A percentile compares a stretch with the other conserved stretches of the same genome.
These are phyloP conservation scores for Mixornis gularis DNA, from an alignment of 2,113 vertebrate genomes.

Conservation along the genomic window DNA sequence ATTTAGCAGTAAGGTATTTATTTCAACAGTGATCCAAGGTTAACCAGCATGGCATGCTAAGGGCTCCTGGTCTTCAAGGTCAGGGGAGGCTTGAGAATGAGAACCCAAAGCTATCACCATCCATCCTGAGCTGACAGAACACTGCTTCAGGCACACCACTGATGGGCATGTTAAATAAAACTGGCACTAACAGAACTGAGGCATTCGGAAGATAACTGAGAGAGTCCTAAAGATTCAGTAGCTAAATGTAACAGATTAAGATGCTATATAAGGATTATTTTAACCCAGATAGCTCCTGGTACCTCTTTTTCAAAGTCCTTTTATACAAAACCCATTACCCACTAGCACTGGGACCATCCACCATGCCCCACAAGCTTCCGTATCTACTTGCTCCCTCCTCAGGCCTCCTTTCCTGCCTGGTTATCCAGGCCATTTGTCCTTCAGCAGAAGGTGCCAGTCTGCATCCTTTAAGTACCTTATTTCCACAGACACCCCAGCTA, in stretches of 20 bases:
- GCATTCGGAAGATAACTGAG: neutral
- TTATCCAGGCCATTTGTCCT: neutral
- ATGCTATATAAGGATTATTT: neutral
- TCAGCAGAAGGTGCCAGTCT: neutral
- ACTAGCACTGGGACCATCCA: neutral
- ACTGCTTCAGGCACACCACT: neutral
- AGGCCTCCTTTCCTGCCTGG: neutral
- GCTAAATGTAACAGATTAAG: neutral
- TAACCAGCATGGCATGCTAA: neutral
- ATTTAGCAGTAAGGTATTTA: neutral
- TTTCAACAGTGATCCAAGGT: neutral
- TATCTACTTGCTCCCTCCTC: neutral
- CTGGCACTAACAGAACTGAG: neutral
- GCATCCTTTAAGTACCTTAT: neutral
- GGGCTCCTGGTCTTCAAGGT: neutral
- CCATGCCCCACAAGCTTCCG: neutral
- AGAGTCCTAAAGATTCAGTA: neutral
- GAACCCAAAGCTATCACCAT: neutral
- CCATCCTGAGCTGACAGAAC: neutral
- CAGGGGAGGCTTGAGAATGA: neutral
- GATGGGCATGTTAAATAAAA: neutral
- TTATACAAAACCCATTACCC: neutral
- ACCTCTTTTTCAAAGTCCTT: neutral
- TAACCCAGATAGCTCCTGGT: neutral
- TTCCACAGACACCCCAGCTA: slow-evolving; percentile 28